Evolutionary conservation across 2,113 vertebrate genomes (phyloP).

Genomic region (Aleadryas rufinucha): DNA sequence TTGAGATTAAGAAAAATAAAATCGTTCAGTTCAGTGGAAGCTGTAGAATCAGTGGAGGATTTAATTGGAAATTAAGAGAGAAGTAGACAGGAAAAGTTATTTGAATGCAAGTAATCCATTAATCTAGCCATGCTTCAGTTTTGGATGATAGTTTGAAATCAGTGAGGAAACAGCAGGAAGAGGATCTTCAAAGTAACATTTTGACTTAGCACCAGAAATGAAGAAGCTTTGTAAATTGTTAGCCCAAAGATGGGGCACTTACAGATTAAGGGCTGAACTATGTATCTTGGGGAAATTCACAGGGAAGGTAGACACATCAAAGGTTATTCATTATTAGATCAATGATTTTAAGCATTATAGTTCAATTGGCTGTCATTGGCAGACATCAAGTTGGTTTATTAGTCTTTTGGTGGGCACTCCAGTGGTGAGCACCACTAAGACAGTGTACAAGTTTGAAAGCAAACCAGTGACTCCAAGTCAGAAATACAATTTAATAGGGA

Average conservation of each 20-base stretch:
- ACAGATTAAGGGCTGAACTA: not conserved
- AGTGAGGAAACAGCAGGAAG: not conserved
- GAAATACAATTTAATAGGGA: no score
- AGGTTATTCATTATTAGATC: not conserved
- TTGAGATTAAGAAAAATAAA: not conserved
- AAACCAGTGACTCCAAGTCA: no score
- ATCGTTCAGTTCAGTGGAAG: not conserved
- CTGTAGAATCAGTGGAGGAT: not conserved
- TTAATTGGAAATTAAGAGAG: not conserved
- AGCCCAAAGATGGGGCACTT: not conserved
- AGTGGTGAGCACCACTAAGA: not conserved
- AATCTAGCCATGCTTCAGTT: not conserved
- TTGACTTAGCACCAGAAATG: not conserved
- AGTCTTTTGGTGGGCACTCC: not conserved
- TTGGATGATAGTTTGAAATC: not conserved
- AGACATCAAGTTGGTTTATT: not conserved
- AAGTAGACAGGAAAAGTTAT: not conserved
- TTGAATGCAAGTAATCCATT: not conserved
- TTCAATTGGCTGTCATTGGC: not conserved
- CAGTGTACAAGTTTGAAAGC: no score
- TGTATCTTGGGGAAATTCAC: not conserved
- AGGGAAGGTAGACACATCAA: not conserved
- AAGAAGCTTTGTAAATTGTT: not conserved
- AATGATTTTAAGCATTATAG: not conserved
- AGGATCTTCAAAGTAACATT: not conserved